Percentiles rank a stretch among this genome's conserved stretches.
Conservation (phyloP, 2,113 vertebrate genomes). For the Acanthochromis polyacanthus region DNA sequence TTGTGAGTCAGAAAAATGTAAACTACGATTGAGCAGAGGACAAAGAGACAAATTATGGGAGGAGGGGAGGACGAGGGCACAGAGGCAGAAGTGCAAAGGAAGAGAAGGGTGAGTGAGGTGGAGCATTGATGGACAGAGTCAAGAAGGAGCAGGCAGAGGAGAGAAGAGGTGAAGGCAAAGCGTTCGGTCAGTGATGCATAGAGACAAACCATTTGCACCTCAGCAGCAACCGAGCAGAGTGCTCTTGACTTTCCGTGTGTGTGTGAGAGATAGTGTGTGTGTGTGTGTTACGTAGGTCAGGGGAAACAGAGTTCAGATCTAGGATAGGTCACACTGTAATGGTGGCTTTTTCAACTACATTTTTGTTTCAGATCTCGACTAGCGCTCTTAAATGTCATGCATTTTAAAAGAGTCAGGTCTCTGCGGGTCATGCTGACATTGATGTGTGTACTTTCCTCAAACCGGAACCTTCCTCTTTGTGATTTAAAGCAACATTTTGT, state of each 20-base stretch:
- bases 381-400: constrained; percentile 73
- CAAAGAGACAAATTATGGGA: constrained; percentile 54
- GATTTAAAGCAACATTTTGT: constrained; percentile 94
- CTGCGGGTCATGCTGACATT: constrained; percentile 62
- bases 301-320: constrained; percentile 58
- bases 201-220: constrained; percentile 82
- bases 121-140: constrained; percentile 72
- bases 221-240: constrained; percentile 67
- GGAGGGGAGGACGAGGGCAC: constrained; percentile 12
- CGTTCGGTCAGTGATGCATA: constrained; percentile 71
- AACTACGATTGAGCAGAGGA: constrained; percentile 50
- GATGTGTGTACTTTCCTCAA: constrained; percentile 68
- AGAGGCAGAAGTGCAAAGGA: constrained; percentile 53
- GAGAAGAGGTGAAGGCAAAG: constrained; percentile 71
- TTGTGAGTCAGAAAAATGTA: constrained; percentile 38
- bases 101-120: constrained; percentile 62
- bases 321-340: constrained; percentile 67
- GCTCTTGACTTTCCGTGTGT: constrained; percentile 52
- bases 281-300: constrained; percentile 42
- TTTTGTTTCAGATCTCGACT: constrained; percentile 69
- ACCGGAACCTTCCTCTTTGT: constrained; percentile 80
- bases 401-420: constrained; percentile 69
- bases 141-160: constrained; percentile 75
- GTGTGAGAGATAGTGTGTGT: constrained; percentile 20
- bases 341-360: constrained; percentile 56